Percentiles rank a stretch among this genome's conserved stretches.
Conservation (phyloP, 2,888 invertebrate genomes). For the Drosophila kokeensis region DNA sequence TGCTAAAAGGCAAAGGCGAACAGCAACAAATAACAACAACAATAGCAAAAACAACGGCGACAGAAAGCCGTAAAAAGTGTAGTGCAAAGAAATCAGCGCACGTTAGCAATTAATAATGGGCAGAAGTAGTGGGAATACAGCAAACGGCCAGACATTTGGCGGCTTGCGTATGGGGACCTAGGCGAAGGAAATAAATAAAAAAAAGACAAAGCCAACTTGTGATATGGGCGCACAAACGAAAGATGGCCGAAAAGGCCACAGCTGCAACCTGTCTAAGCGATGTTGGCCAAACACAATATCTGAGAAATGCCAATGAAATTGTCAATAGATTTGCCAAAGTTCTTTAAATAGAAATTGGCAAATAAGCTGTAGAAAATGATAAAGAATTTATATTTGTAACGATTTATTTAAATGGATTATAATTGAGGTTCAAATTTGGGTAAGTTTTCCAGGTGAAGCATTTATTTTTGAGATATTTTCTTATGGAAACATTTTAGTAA, state of each 20-base stretch:
- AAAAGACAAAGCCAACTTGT: conserved; percentile 29
- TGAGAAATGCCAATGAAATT: conserved; percentile 11
- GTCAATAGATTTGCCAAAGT: neutral
- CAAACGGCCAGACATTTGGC: conserved; percentile 61
- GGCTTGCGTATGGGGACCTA: conserved; percentile 71
- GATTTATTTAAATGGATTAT: neutral
- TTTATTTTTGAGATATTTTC: neutral
- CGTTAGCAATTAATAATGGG: conserved; percentile 80
- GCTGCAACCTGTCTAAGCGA: conserved; percentile 47
- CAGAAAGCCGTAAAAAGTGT: conserved; percentile 60
- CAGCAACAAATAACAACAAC: conserved; percentile 63
- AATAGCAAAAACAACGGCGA: conserved; percentile 26
- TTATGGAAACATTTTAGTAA: neutral
- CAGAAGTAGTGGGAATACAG: conserved; percentile 63
- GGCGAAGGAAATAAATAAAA: conserved; percentile 21
- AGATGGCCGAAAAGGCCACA: conserved; percentile 34
- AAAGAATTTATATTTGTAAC: neutral
- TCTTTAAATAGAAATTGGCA: neutral
- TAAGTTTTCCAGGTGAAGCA: neutral
- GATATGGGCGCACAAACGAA: conserved; percentile 52
- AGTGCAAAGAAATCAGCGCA: conserved; percentile 77
- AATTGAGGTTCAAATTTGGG: neutral
- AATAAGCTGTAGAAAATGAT: neutral
- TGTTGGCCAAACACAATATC: conserved; percentile 22
- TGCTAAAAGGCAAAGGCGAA: conserved; percentile 44